Evolutionary conservation across 2,797 vertebrate genomes (phyloP).

Genomic region (Anisognathus igniventris): DNA sequence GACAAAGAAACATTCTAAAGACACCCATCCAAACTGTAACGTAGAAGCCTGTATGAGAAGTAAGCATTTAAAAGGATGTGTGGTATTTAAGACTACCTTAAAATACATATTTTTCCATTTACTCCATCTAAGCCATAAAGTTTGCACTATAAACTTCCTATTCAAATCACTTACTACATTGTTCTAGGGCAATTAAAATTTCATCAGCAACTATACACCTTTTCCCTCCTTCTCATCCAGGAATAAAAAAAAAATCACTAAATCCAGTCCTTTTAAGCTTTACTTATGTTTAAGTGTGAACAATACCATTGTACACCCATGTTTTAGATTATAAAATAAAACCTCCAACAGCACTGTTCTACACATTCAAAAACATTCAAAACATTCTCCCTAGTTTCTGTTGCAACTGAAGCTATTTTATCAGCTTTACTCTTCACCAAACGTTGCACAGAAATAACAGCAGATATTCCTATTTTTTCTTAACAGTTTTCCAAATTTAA

Average conservation of each 20-base stretch:
- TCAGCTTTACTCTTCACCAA: not conserved
- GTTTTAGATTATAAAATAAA: not conserved
- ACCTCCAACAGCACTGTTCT: not conserved
- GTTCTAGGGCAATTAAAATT: not conserved
- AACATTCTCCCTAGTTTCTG: not conserved
- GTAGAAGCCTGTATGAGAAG: not conserved
- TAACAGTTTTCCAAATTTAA: not conserved
- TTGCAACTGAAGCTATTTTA: not conserved
- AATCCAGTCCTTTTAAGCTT: not conserved
- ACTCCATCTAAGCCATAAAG: not conserved
- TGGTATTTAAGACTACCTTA: not conserved
- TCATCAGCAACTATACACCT: not conserved
- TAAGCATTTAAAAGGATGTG: not conserved
- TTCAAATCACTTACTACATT: not conserved
- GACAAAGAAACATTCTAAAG: not conserved
- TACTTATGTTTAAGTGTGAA: not conserved
- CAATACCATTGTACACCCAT: not conserved
- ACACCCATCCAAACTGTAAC: not conserved
- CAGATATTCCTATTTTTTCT: not conserved
- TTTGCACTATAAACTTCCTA: not conserved
- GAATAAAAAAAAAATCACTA: rapidly evolving
- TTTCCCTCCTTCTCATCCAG: rapidly evolving
- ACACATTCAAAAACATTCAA: not conserved
- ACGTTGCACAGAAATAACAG: not conserved
- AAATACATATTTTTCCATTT: not conserved